Conservation (phyloP, 2,113 vertebrate genomes). For the Ailurus styani region DNA sequence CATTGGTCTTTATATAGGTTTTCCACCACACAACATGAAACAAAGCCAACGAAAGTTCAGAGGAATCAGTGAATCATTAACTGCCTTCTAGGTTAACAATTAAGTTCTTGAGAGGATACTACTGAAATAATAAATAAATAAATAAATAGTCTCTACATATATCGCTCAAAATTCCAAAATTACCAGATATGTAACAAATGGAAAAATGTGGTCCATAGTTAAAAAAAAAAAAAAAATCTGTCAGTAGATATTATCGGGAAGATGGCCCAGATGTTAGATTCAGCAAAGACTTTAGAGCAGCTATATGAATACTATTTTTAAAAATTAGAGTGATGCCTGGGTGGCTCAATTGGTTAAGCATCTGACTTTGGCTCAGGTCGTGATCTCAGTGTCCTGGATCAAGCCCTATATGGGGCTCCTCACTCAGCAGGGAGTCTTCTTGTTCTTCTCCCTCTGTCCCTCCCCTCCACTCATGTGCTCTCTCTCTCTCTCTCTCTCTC, state of each 20-base stretch:
- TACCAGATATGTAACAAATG: neutral
- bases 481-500: no score
- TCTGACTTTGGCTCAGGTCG: neutral
- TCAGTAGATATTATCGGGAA: neutral
- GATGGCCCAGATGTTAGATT: neutral
- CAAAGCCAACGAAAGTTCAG: neutral
- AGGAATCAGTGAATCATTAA: neutral
- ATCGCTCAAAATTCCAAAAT: neutral
- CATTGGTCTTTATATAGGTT: neutral
- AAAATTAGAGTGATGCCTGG: neutral
- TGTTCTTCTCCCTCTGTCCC: no score
- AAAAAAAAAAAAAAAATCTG: neutral
- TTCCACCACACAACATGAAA: neutral
- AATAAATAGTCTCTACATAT: neutral
- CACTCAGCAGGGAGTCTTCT: no score
- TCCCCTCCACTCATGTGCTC: no score
- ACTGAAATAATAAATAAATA: no score
- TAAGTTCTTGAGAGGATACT: neutral
- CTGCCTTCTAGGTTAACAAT: neutral
- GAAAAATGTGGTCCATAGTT: neutral
- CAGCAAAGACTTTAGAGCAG: neutral
- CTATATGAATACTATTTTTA: neutral
- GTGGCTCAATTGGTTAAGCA: neutral
- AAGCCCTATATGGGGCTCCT: no score
- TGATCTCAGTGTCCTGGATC: no score